Conservation (phyloP, 2,888 invertebrate species). For the Synergus umbraculus region DNA sequence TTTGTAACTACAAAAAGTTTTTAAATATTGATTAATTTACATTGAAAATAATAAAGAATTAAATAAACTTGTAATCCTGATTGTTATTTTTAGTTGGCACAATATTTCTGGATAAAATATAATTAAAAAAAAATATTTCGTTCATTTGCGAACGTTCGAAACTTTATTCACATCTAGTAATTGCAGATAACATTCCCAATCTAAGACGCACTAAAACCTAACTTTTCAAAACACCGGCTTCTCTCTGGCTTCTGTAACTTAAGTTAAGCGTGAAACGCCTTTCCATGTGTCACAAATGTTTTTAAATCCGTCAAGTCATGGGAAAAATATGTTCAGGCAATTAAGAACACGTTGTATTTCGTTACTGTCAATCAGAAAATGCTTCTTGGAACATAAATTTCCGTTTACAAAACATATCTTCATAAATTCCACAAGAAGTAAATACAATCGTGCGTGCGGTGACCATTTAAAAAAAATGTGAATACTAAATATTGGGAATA, state of each 20-base stretch:
- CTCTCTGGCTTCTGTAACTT: neutral
- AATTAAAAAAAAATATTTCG: no score
- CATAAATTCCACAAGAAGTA: neutral
- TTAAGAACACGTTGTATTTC: slow-evolving; percentile 5
- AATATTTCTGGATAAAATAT: no score
- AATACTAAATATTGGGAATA: no score
- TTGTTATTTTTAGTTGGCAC: no score
- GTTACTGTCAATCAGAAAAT: slow-evolving; percentile 14
- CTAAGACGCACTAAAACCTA: no score
- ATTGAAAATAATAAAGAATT: no score
- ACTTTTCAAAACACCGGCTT: neutral
- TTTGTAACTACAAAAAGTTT: no score
- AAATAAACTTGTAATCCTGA: no score
- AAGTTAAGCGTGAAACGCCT: neutral
- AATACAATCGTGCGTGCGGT: neutral
- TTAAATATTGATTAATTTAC: no score
- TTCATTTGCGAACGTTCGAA: no score
- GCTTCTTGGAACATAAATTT: neutral
- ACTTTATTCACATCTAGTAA: no score
- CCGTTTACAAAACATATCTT: neutral
- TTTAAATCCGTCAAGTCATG: neutral
- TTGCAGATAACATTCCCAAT: no score
- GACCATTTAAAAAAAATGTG: neutral
- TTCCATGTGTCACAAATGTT: slow-evolving; percentile 6
- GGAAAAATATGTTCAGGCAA: neutral